Percentiles rank a stretch among this genome's conserved stretches.
These are phyloP conservation scores for Urocitellus parryii DNA, from an alignment of 2,113 vertebrate genomes.

Conservation along the genomic window DNA sequence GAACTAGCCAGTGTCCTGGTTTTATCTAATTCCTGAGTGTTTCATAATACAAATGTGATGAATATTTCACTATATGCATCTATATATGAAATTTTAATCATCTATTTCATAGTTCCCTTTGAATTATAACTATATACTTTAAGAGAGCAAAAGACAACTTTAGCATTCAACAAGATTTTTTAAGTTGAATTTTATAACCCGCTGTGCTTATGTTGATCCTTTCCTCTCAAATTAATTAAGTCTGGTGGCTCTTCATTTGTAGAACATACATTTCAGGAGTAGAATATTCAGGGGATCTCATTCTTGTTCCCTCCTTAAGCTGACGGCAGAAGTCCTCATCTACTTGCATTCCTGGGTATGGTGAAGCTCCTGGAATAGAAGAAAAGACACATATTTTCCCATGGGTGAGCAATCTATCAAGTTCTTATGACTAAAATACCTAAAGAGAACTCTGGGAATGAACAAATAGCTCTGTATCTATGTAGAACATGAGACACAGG, in stretches of 20 bases:
- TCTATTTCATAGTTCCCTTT: neutral
- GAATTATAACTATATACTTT: neutral
- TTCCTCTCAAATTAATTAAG: neutral
- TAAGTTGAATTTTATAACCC: neutral
- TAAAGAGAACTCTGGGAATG: neutral
- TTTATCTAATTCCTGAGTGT: neutral
- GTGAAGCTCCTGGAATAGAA: conserved; percentile 91
- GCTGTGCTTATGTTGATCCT: neutral
- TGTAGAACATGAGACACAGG: neutral
- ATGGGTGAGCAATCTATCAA: neutral
- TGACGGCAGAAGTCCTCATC: conserved; percentile 96
- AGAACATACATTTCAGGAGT: conserved; percentile 94
- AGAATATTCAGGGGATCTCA: conserved; percentile 95
- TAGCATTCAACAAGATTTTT: neutral
- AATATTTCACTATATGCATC: neutral
- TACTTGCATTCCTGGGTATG: conserved; percentile 95
- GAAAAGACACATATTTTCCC: neutral
- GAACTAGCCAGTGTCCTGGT: neutral
- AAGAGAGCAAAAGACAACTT: neutral
- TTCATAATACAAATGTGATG: neutral
- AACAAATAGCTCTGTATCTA: neutral
- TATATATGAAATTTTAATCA: neutral
- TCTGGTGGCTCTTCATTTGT: neutral
- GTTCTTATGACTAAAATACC: neutral
- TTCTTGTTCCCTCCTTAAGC: conserved; percentile 95